Evolutionary conservation across 2,888 invertebrate genomes (phyloP).

Genomic region (Stenodema calcarata): DNA sequence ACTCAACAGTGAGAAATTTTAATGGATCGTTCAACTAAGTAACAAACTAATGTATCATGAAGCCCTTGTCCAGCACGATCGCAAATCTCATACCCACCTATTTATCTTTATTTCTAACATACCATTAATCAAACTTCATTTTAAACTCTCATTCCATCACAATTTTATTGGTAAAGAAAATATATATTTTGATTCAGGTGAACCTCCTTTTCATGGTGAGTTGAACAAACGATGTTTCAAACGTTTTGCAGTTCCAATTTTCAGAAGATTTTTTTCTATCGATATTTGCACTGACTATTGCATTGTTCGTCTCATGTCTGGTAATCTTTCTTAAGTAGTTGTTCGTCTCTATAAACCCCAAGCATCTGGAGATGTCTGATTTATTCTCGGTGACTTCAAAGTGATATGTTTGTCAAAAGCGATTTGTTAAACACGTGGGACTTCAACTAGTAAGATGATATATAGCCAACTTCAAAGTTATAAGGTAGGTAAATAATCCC

Average conservation of each 20-base stretch:
- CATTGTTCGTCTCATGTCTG: not conserved
- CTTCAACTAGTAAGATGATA: too few species aligned
- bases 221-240: not conserved
- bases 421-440: too few species aligned
- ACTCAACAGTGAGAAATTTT: not conserved
- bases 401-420: too few species aligned
- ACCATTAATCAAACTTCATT: not conserved
- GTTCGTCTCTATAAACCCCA: not conserved
- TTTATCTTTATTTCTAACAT: not conserved
- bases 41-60: not conserved
- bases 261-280: not conserved
- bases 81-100: not conserved
- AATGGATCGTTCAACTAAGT: not conserved
- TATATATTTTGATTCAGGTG: slow-evolving; percentile 40
- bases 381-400: not conserved
- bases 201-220: slow-evolving; percentile 46
- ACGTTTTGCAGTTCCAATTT: not conserved
- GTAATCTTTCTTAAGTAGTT: not conserved
- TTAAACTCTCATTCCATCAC: not conserved
- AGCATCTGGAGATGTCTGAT: not conserved
- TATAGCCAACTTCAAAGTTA: too few species aligned
- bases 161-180: not conserved
- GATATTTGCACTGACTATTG: not conserved
- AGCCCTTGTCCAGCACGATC: not conserved
- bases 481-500: too few species aligned